phyloP scores from a whole-genome alignment of 2,797 vertebrate species.

The Pyrocephalus nanus region DNA sequence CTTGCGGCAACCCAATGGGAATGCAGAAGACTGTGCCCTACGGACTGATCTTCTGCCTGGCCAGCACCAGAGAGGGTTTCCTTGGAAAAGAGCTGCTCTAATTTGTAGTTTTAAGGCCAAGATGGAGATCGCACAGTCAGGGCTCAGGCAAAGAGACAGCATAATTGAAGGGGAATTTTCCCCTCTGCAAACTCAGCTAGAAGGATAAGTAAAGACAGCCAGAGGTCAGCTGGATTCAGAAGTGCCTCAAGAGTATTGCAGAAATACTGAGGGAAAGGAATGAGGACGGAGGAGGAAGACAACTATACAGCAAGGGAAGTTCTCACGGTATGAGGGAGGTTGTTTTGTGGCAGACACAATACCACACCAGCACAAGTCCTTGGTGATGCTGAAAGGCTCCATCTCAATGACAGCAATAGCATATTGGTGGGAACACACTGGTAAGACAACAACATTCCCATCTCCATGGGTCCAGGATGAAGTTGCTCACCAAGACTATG shows the following conservation, averaged over 20 bases:
- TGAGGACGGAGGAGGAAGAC: neutral
- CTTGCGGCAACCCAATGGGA: rapidly evolving
- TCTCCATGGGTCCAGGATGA: neutral
- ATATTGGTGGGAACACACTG: neutral
- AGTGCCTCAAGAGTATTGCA: neutral
- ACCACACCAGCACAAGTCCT: rapidly evolving
- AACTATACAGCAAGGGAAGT: neutral
- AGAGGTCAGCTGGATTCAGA: neutral
- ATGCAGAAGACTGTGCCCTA: neutral
- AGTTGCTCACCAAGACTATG: rapidly evolving
- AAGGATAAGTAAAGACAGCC: neutral
- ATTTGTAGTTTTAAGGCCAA: neutral
- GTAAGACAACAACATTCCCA: neutral
- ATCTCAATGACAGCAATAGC: neutral
- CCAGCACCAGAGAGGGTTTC: neutral
- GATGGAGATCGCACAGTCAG: neutral
- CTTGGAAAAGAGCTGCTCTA: neutral
- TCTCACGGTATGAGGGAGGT: neutral
- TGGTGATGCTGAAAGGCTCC: neutral
- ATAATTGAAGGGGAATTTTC: neutral
- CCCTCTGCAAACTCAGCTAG: neutral
- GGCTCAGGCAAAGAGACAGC: neutral
- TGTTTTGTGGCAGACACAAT: neutral
- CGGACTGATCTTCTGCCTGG: neutral
- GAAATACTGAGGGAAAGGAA: neutral